Conservation (phyloP, 2,113 vertebrate species). For the Tichodroma muraria region DNA sequence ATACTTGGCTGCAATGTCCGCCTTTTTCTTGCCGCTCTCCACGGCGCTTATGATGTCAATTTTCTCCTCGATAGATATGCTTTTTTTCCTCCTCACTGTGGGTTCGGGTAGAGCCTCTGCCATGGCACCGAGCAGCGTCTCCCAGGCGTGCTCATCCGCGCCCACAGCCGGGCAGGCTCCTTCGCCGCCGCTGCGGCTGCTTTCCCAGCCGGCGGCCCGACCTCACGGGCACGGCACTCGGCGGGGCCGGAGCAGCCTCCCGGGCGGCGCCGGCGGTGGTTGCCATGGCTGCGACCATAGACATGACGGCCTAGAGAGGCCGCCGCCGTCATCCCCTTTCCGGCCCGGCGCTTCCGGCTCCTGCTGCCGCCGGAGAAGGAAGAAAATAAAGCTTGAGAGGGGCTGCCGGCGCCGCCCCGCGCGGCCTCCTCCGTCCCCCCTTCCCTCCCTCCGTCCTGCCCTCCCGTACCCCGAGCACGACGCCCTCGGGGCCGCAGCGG, state of each 20-base stretch:
- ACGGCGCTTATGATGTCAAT: conserved; percentile 71
- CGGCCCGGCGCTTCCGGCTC: neutral
- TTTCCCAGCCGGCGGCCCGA: neutral
- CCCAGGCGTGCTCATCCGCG: neutral
- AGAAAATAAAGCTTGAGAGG: neutral
- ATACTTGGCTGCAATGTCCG: conserved; percentile 68
- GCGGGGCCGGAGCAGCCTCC: neutral
- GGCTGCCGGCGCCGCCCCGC: neutral
- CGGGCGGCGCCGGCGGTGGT: neutral
- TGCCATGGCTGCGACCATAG: neutral
- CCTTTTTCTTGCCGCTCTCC: conserved; percentile 70
- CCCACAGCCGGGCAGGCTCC: neutral
- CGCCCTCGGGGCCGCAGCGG: neutral
- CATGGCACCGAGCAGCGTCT: neutral
- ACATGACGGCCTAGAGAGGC: neutral
- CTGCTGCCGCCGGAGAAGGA: neutral
- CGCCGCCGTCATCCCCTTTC: neutral
- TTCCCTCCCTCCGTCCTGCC: neutral
- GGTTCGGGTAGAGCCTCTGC: conserved; percentile 22
- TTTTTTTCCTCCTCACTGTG: conserved; percentile 64
- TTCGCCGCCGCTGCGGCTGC: neutral
- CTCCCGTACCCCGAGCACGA: neutral
- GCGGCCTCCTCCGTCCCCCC: neutral
- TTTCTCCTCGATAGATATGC: conserved; percentile 74
- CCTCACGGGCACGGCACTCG: neutral